These are phyloP conservation scores for Dascillus cervinus DNA, from an alignment of 2,888 invertebrate genomes.

Conservation along the genomic window DNA sequence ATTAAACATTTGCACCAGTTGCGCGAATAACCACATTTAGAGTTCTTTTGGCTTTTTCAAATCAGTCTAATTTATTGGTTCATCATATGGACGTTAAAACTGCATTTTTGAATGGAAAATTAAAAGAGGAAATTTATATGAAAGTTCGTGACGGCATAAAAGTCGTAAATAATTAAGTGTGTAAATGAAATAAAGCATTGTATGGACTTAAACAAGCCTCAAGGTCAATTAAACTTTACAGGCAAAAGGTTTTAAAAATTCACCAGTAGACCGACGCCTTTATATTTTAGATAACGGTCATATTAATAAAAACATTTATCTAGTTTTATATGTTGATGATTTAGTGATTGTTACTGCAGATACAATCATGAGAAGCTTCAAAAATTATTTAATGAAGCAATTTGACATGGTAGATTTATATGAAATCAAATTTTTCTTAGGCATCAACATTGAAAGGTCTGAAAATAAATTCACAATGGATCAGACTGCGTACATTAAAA, in stretches of 20 bases:
- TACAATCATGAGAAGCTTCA: too few relatives aligned
- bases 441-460: constrained; percentile 12
- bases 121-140: constrained; percentile 23
- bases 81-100: constrained; percentile 23
- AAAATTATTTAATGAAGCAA: too few relatives aligned
- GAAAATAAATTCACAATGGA: constrained; percentile 10
- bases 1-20: constrained; percentile 16
- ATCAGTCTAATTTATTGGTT: constrained; percentile 15
- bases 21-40: constrained; percentile 12
- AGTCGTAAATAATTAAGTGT: constrained; percentile 9
- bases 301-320: too few relatives aligned
- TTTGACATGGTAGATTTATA: constrained; percentile 20
- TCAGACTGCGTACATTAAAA: constrained; percentile 16
- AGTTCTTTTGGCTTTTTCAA: constrained; percentile 17
- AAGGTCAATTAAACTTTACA: constrained; percentile 9
- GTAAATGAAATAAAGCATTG: constrained; percentile 21
- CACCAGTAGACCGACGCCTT: constrained; percentile 11
- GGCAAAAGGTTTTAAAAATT: constrained; percentile 9
- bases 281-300: too few relatives aligned
- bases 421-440: constrained; percentile 16
- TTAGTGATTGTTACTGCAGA: too few relatives aligned
- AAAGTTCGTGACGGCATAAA: constrained; percentile 13
- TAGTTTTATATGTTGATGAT: too few relatives aligned
- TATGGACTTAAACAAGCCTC: constrained; percentile 24
- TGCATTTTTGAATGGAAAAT: constrained; percentile 23